Percentiles rank a stretch among this genome's conserved stretches.
phyloP scores from a whole-genome alignment of 2,888 invertebrate genomes.

The Megaustenia siamemsis region DNA sequence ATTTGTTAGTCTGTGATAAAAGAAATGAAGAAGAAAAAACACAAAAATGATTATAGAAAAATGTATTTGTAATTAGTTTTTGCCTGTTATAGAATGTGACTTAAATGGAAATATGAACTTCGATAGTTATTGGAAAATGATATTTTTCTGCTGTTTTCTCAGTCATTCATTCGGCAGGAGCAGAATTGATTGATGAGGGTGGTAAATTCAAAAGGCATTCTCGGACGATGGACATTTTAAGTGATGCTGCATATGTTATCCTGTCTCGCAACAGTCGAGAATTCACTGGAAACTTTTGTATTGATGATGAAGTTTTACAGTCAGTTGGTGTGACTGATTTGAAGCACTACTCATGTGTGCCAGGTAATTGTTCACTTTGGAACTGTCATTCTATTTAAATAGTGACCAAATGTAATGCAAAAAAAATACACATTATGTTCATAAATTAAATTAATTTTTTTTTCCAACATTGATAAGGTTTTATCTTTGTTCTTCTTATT shows the following conservation, averaged over 20 bases:
- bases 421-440: too few relatives aligned
- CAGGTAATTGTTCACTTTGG: conserved; percentile 82
- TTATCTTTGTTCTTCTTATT: too few relatives aligned
- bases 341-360: conserved; percentile 83
- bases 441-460: too few relatives aligned
- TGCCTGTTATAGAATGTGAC: too few relatives aligned
- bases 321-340: conserved; percentile 91
- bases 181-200: conserved; percentile 83
- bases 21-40: too few relatives aligned
- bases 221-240: conserved; percentile 90
- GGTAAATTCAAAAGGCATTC: conserved; percentile 84
- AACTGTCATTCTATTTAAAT: too few relatives aligned
- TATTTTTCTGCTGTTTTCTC: neutral
- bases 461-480: too few relatives aligned
- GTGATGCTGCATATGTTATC: conserved; percentile 93
- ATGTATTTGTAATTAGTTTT: too few relatives aligned
- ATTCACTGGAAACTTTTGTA: conserved; percentile 92
- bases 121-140: neutral
- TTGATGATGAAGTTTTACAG: conserved; percentile 92
- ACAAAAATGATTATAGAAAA: too few relatives aligned
- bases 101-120: neutral
- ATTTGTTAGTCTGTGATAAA: too few relatives aligned
- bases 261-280: conserved; percentile 88
- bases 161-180: conserved; percentile 95
- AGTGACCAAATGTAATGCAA: too few relatives aligned